Evolutionary conservation across 1,140 invertebrate species (phyloP).

Genomic region (Thaumetopoea pityocampa): DNA sequence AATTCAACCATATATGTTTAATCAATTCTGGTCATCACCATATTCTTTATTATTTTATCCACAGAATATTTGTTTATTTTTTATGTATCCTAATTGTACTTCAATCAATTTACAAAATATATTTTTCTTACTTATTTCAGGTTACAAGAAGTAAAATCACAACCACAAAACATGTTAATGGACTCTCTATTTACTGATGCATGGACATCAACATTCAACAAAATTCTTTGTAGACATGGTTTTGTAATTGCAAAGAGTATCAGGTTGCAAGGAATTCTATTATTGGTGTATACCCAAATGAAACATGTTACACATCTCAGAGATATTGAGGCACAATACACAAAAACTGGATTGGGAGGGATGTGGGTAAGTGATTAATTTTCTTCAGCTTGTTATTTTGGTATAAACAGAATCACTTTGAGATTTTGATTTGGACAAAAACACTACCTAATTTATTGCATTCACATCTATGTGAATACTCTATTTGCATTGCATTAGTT

Average conservation of each 20-base stretch:
- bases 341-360: conserved; percentile 91
- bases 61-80: background rate
- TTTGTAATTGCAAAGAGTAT: conserved; percentile 88
- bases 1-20: too few species aligned
- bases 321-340: conserved; percentile 90
- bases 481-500: too few species aligned
- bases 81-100: too few species aligned
- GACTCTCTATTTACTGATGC: conserved; percentile 89
- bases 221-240: conserved; percentile 80
- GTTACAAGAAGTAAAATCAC: conserved; percentile 93
- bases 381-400: too few species aligned
- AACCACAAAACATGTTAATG: conserved; percentile 89
- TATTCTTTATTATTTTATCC: background rate
- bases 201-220: conserved; percentile 87
- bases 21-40: too few species aligned
- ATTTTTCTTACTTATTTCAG: conserved; percentile 75
- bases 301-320: conserved; percentile 87
- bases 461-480: too few species aligned
- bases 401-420: too few species aligned
- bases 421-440: too few species aligned
- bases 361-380: conserved; percentile 91
- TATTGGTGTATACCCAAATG: conserved; percentile 85
- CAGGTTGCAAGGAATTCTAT: conserved; percentile 86
- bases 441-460: too few species aligned
- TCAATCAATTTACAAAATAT: too few species aligned